A percentile compares a stretch with the other conserved stretches of the same genome.
Evolutionary conservation across 1,140 invertebrate species (phyloP).

Genomic region (Aphelenchoides besseyi): DNA sequence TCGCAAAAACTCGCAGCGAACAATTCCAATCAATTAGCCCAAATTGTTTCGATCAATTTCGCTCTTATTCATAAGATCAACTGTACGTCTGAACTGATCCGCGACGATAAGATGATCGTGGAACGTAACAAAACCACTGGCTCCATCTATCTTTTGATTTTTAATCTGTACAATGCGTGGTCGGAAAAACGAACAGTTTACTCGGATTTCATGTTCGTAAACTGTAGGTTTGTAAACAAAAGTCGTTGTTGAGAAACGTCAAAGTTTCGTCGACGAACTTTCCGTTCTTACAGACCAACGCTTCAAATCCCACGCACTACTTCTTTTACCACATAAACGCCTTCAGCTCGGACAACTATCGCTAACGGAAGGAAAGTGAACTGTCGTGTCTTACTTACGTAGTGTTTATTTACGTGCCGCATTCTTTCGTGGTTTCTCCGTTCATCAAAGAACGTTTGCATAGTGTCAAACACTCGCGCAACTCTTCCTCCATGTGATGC

Average conservation of each 20-base stretch:
- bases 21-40: too few species aligned
- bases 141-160: background rate
- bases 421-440: background rate
- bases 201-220: background rate
- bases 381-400: background rate
- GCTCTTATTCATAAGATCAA: too few species aligned
- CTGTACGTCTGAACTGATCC: too few species aligned
- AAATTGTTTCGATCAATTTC: too few species aligned
- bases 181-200: background rate
- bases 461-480: background rate
- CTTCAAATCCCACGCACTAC: background rate
- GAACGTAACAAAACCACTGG: background rate
- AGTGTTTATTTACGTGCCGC: background rate
- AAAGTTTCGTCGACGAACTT: background rate
- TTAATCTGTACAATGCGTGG: background rate
- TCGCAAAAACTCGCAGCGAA: too few species aligned
- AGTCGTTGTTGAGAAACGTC: background rate
- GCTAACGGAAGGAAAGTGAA: background rate
- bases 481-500: background rate
- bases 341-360: constrained; percentile 2
- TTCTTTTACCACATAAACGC: background rate
- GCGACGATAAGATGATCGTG: background rate
- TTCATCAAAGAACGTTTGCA: background rate
- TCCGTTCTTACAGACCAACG: background rate
- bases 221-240: background rate